phyloP scores from a whole-genome alignment of 2,113 vertebrate genomes.

The Pavo muticus region DNA sequence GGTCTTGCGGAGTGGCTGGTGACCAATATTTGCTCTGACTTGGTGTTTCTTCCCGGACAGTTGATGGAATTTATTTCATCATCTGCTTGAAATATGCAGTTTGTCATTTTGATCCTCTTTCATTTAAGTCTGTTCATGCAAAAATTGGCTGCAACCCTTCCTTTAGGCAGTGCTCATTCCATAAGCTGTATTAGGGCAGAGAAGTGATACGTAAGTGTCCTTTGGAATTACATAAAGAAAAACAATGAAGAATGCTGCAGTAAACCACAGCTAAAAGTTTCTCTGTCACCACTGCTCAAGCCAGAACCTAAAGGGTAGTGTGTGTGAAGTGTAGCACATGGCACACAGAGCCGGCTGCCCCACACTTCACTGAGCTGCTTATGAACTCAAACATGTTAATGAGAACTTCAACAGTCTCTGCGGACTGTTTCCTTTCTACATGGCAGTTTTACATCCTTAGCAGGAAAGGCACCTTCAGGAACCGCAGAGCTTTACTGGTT shows the following conservation, averaged over 20 bases:
- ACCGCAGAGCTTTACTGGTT: neutral
- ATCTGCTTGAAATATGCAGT: neutral
- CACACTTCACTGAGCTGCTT: neutral
- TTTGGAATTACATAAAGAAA: neutral
- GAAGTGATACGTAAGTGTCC: neutral
- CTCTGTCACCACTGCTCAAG: neutral
- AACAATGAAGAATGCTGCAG: neutral
- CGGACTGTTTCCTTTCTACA: neutral
- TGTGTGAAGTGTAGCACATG: neutral
- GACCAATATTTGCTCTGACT: neutral
- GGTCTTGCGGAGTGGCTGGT: neutral
- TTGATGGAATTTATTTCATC: neutral
- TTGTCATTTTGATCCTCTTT: neutral
- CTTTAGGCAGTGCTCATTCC: neutral
- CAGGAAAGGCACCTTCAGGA: neutral
- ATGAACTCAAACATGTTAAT: neutral
- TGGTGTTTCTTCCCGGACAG: neutral
- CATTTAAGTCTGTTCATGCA: neutral
- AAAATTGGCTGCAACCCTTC: neutral
- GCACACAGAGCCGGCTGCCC: neutral
- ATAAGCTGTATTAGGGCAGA: neutral
- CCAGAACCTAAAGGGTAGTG: neutral
- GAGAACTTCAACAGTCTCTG: neutral
- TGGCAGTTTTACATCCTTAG: neutral
- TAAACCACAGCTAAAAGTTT: neutral